phyloP scores from a whole-genome alignment of 1,140 invertebrate species.

The Bathynomus jamesi region DNA sequence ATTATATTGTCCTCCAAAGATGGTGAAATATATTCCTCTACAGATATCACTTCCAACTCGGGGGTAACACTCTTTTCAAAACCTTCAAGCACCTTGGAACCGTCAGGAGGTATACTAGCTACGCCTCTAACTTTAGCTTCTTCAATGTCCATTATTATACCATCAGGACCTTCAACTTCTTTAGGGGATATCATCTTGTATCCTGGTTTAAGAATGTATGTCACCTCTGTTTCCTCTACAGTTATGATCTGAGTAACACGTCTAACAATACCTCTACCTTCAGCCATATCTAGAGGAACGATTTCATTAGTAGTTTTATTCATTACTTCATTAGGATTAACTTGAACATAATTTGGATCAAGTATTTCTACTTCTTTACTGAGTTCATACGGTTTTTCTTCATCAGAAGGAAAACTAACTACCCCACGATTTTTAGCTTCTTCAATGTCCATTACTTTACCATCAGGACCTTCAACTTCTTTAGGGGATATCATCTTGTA shows the following conservation, averaged over 20 bases:
- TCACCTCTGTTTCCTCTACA: background rate
- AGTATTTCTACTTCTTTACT: too few relatives aligned
- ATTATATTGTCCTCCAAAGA: too few relatives aligned
- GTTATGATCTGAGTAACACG: too few relatives aligned
- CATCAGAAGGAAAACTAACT: too few relatives aligned
- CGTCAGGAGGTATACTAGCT: too few relatives aligned
- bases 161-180: background rate
- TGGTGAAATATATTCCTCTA: conserved; percentile 51
- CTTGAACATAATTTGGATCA: too few relatives aligned
- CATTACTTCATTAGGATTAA: too few relatives aligned
- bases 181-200: background rate
- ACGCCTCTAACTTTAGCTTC: background rate
- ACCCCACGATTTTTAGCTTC: background rate
- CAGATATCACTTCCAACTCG: background rate
- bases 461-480: background rate
- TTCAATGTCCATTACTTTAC: background rate
- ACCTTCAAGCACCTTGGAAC: too few relatives aligned
- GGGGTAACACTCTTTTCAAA: background rate
- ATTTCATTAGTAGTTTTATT: too few relatives aligned
- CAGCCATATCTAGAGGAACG: too few relatives aligned
- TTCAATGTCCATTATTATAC: background rate
- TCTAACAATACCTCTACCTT: too few relatives aligned
- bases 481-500: background rate
- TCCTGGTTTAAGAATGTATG: background rate
- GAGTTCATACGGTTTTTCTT: too few relatives aligned